Evolutionary conservation across 2,888 invertebrate species (phyloP), one percentile per base, ranked within the genome.

Genomic region (Caenorhabditis sinica): DNA sequence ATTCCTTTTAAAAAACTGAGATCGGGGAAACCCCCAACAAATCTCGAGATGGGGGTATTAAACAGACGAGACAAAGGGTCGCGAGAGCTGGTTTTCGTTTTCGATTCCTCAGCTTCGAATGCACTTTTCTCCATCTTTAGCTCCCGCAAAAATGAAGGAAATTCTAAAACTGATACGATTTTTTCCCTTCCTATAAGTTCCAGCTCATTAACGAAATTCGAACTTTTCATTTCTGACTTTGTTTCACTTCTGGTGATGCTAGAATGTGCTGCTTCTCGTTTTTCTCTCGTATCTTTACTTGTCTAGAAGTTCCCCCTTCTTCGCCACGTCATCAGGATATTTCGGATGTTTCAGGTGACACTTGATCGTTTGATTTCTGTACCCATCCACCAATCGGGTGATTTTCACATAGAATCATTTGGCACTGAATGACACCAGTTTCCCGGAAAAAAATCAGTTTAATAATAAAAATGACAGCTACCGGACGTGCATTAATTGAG

Each of bases 381-480:
- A 45, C 45, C 25, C 3, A 43, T n/a, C 13, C 15, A 49, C 2
- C 9, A 63, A 25, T 51, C 68, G 53, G 68, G 53, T 68, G 51
- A 68, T 68, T 68, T 5, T 45, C 33, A n/a, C n/a, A 8, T 33
- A 49, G 17, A 66, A 20, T 45, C 13, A 45, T 43, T 11, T 63
- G 23, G 20, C 30, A 51, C 30, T 33, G 49, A 49, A 49, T 66
- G 66, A 66, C 66, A 66, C 30, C 3, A 66, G 28, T 65, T 40
- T 65, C 15, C 5, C 23, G 25, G 56, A 28, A 56, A 13, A 28
- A 56, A 23, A 53, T 43, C 28, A 65, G 25, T 45, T 45, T 5
- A 33, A 51, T 43, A 51, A 33, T 23, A 51, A 53, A 49, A 53
- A 69, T 69, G 69, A 53, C 69, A 69, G 69, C 56, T 69, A 56